Evolutionary conservation across 2,113 vertebrate genomes (phyloP).

Genomic region (Chrysemys picta): DNA sequence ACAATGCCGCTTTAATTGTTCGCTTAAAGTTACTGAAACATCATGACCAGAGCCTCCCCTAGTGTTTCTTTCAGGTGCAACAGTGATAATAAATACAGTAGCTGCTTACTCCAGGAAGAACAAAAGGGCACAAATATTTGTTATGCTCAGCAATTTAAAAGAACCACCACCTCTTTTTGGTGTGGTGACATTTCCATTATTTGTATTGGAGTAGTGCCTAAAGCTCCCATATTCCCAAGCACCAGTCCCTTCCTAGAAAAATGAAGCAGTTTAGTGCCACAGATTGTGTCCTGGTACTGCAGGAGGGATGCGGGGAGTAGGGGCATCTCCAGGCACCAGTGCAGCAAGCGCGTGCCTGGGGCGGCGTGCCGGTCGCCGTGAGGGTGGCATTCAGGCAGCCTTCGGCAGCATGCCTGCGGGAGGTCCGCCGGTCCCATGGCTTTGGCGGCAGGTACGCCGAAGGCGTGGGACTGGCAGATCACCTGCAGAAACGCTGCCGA

Average conservation of each 20-base stretch:
- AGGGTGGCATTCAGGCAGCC: too few relatives aligned
- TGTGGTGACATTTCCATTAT: not conserved
- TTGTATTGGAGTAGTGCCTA: not conserved
- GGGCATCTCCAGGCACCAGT: too few relatives aligned
- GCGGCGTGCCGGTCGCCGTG: too few relatives aligned
- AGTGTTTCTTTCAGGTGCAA: not conserved
- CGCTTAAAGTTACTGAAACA: not conserved
- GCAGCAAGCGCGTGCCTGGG: too few relatives aligned
- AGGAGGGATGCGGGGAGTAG: not conserved
- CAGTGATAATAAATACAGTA: not conserved
- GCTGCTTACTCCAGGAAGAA: not conserved
- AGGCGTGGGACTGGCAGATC: too few relatives aligned
- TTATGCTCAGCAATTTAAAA: not conserved
- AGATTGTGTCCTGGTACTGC: fast-evolving
- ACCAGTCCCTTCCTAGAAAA: not conserved
- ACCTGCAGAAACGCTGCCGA: too few relatives aligned
- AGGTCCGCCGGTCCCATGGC: too few relatives aligned
- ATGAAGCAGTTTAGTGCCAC: not conserved
- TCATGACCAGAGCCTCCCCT: not conserved
- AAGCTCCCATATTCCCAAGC: not conserved
- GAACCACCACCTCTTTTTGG: not conserved
- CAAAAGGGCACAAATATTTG: slow-evolving; percentile 8
- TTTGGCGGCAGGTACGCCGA: too few relatives aligned
- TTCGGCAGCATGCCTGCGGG: too few relatives aligned
- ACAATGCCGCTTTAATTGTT: not conserved